These are phyloP conservation scores for Eumerus sabulonum DNA, from an alignment of 2,888 invertebrate species.

Conservation along the genomic window DNA sequence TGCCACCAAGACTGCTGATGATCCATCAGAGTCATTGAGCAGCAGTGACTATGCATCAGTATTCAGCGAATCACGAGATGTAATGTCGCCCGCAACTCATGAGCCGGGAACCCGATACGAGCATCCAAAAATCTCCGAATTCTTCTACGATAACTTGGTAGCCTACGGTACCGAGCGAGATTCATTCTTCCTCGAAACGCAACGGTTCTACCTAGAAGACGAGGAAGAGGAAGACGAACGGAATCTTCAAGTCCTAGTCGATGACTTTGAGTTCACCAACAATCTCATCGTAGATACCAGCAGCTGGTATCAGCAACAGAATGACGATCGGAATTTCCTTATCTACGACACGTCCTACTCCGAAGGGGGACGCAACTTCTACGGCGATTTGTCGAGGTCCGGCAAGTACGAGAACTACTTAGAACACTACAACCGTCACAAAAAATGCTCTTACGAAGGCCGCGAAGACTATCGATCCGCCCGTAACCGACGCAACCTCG, in stretches of 20 bases:
- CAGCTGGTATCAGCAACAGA: conserved; percentile 53
- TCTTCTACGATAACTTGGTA: conserved; percentile 74
- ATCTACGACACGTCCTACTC: conserved; percentile 33
- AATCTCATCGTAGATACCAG: conserved; percentile 70
- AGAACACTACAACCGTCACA: conserved; percentile 75
- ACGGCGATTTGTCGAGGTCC: conserved; percentile 25
- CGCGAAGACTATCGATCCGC: conserved; percentile 50
- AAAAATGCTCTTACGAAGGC: conserved; percentile 56
- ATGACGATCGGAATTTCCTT: conserved; percentile 42
- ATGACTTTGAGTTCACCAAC: conserved; percentile 70
- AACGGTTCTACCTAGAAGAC: conserved; percentile 59
- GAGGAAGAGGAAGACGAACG: conserved; percentile 71
- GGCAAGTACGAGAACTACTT: conserved; percentile 75
- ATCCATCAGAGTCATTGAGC: conserved; percentile 76
- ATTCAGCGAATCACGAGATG: conserved; percentile 73
- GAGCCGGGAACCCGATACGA: conserved; percentile 72
- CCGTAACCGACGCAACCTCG: conserved; percentile 52
- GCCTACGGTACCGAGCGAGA: conserved; percentile 56
- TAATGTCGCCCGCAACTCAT: conserved; percentile 13
- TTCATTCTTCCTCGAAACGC: conserved; percentile 57
- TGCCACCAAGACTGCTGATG: conserved; percentile 69
- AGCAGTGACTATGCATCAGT: conserved; percentile 79
- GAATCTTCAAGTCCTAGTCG: conserved; percentile 72
- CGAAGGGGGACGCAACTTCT: conserved; percentile 4
- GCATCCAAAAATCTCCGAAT: conserved; percentile 76